phyloP scores from a whole-genome alignment of 2,113 vertebrate species.

The Anhinga anhinga region DNA sequence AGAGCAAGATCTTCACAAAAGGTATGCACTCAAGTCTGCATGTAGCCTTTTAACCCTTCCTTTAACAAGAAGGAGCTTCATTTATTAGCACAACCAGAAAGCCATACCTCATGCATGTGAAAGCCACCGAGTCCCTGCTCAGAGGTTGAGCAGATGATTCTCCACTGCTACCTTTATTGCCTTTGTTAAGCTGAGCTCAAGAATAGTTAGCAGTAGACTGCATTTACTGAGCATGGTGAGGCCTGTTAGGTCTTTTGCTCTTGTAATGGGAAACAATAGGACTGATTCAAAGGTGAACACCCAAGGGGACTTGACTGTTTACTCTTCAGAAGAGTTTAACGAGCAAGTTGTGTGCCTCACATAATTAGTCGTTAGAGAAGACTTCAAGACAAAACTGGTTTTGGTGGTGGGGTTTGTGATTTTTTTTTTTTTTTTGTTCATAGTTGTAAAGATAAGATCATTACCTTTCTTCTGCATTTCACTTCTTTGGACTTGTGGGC shows the following conservation, averaged over 20 bases:
- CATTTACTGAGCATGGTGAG: not conserved
- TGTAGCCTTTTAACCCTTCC: conserved; percentile 30
- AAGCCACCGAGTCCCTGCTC: not conserved
- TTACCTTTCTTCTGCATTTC: not conserved
- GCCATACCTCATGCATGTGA: not conserved
- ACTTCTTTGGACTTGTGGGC: not conserved
- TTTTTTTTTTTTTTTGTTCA: too few relatives aligned
- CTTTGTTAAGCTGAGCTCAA: not conserved
- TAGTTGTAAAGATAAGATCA: not conserved
- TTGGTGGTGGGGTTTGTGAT: too few relatives aligned
- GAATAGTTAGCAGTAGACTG: not conserved
- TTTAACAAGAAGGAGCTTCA: not conserved
- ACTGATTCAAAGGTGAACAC: not conserved
- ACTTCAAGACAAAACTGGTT: not conserved
- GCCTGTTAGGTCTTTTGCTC: not conserved
- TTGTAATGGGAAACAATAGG: not conserved
- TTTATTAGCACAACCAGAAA: not conserved
- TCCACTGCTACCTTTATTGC: not conserved
- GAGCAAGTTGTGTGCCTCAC: not conserved
- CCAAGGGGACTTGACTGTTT: not conserved
- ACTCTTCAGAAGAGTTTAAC: not conserved
- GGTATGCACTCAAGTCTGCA: not conserved
- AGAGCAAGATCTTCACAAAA: not conserved
- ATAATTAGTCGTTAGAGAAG: not conserved
- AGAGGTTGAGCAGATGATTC: not conserved